Evolutionary conservation across 2,888 invertebrate genomes (phyloP).

Genomic region (Bedellia somnulentella): DNA sequence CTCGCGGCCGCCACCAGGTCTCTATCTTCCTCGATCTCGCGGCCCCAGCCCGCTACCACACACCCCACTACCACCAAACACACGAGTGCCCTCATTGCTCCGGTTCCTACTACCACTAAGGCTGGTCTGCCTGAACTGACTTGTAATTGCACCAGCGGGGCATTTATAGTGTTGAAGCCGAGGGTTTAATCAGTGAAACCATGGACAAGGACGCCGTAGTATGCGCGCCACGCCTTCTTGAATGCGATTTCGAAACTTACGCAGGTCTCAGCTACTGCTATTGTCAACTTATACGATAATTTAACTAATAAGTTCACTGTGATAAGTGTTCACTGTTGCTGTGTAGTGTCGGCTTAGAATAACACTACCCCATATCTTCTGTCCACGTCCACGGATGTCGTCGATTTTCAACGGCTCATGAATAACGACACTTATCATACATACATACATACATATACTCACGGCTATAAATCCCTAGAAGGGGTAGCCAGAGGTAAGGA

Average conservation of each 20-base stretch:
- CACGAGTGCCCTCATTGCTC: constrained; percentile 47
- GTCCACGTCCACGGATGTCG: too few relatives aligned
- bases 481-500: too few relatives aligned
- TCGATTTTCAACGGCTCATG: too few relatives aligned
- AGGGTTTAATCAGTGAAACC: constrained; percentile 51
- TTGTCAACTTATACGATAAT: too few relatives aligned
- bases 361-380: too few relatives aligned
- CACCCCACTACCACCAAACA: constrained; percentile 41
- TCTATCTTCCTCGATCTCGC: constrained; percentile 23
- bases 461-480: too few relatives aligned
- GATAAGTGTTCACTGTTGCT: too few relatives aligned
- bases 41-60: constrained; percentile 31
- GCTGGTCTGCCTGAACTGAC: constrained; percentile 41
- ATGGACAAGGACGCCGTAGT: constrained; percentile 42
- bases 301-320: too few relatives aligned
- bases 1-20: constrained; percentile 57
- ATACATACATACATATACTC: too few relatives aligned
- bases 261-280: too few relatives aligned
- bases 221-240: constrained; percentile 37
- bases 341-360: too few relatives aligned
- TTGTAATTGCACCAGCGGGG: constrained; percentile 24
- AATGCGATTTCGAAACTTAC: constrained; percentile 30
- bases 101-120: constrained; percentile 21
- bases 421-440: too few relatives aligned
- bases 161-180: constrained; percentile 45